A percentile compares a stretch with the other conserved stretches of the same genome.
Conservation (phyloP, 2,888 invertebrate species). For the Euphydryas editha region DNA sequence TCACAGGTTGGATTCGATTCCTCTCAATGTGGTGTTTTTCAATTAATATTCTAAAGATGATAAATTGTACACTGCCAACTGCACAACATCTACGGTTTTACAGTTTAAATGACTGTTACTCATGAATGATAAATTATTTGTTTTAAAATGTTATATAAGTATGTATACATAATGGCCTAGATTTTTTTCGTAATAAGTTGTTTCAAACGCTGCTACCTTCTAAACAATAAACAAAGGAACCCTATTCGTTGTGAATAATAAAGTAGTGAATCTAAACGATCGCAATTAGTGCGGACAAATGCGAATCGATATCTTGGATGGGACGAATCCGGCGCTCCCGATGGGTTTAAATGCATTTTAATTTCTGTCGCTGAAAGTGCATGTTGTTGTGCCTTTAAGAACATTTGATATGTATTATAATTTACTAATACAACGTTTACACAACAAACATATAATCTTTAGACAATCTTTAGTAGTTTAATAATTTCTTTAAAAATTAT, state of each 20-base stretch:
- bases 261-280: conserved; percentile 17
- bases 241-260: conserved; percentile 12
- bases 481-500: no score
- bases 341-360: conserved; percentile 20
- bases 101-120: no score
- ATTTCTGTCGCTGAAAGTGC: conserved; percentile 7
- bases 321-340: conserved; percentile 20
- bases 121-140: no score
- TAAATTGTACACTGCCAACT: no score
- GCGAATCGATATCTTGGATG: conserved; percentile 23
- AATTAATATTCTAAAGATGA: no score
- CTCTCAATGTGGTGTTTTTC: no score
- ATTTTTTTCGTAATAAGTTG: not conserved
- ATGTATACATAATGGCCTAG: not conserved
- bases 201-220: not conserved
- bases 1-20: no score
- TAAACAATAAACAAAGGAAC: conserved; percentile 10
- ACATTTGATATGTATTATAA: not conserved
- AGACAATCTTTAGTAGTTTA: no score
- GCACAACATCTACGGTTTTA: no score
- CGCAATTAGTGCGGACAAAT: conserved; percentile 26
- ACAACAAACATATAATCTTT: no score
- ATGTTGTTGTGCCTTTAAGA: not conserved
- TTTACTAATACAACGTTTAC: not conserved
- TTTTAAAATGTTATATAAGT: not conserved